Evolutionary conservation across 53 echinoderm and acorn worm genomes (phyloP), one percentile per base, ranked within the genome.

Genomic region (Arbacia lixula): DNA sequence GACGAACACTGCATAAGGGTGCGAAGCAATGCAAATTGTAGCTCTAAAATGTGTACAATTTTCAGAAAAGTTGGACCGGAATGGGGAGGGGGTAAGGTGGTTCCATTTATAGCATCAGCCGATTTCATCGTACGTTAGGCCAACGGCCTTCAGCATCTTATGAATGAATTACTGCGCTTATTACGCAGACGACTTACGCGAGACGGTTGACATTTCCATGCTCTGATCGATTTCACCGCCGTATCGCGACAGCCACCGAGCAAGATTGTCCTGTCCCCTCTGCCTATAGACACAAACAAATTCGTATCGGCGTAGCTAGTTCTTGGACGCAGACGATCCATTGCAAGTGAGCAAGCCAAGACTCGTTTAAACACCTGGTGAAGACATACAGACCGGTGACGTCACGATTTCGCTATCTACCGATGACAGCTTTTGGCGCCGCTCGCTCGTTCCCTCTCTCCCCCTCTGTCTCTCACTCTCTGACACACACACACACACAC

Each of bases 291-390:
- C 73, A 73, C 53, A 34, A 8, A 52, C 20, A 52, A 20, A 53
- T 74, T 46, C 53, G 19, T 12, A 17, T 34, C 53, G 52, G 34
- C 74, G 35, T 74, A 35, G 74, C 74, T 74, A 74, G 52, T 74
- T 74, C 52, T 53, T 33, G 4, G 6, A 33, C 12, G 24, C 53
- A 52, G 74, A 74, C 74, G 53, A 50, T 53, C 50, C 53, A 53
- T 4, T n/a, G n/a, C 32, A 5, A 32, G 72, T 28, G 72, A 49
- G 72, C 3, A 49, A n/a, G n/a, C n/a, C n/a, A n/a, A 56, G 60
- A 36, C 78, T 55, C 60, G 78, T 77, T 77, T 77, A 77, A 77
- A 77, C 78, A 77, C 78, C 76, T 77, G 78, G 78, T 77, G 78
- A 77, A 77, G 78, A 77, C 78, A 77, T 77, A 77, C 78, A 77